Base-by-base conservation (phyloP, 2,113 vertebrate species). In the Prionailurus viverrinus region DNA sequence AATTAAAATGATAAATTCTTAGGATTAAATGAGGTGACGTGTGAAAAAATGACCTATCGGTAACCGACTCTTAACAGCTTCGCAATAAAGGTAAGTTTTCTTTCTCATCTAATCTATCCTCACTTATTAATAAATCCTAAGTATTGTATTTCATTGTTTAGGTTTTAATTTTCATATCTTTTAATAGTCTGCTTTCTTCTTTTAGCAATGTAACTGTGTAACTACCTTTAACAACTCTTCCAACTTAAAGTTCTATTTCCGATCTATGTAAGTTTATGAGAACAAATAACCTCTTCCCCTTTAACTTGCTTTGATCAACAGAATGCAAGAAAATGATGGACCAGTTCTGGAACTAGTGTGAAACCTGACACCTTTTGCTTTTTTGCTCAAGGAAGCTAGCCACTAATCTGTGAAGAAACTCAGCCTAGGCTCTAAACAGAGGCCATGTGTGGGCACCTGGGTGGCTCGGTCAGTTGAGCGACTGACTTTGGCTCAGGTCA, bases 41-140 rank as follows among this genome's bases (percentile, higher is more conserved):
- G 53, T 45, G 13, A 87, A 89, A 89, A 68, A 85, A 68, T 55
- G 25, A 96, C 36, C 63, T 61, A 61, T 36, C 27, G 78, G 27
- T 41, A 71, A 92, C 27, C 48, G 33, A 85, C n/a, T 29, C 69
- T 66, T 45, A 85, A 25, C 8, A 74, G 48, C 55, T 45, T 45
- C n/a, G 48, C 33, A 85, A 65, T 33, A 91, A 65, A 88, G 55
- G 63, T 8, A 92, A 45, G 11, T 65, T 80, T 86, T 71, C 33
- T 80, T 92, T 68, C 73, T 87, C 31, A 76, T 61, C 68, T 93
- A 69, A 86, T 71, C 36, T 96, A 33, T 71, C 31, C 21, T 80
- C 80, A 65, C 71, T 29, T 91, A 92, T 21, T 84, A 45, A 89
- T 81, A 94, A 80, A 79, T 39, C 39, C 18, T 58, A 86, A 81